Percentiles rank a stretch among this genome's conserved stretches.
Evolutionary conservation across 2,113 vertebrate species (phyloP).

Genomic region (Rhombomys opimus): DNA sequence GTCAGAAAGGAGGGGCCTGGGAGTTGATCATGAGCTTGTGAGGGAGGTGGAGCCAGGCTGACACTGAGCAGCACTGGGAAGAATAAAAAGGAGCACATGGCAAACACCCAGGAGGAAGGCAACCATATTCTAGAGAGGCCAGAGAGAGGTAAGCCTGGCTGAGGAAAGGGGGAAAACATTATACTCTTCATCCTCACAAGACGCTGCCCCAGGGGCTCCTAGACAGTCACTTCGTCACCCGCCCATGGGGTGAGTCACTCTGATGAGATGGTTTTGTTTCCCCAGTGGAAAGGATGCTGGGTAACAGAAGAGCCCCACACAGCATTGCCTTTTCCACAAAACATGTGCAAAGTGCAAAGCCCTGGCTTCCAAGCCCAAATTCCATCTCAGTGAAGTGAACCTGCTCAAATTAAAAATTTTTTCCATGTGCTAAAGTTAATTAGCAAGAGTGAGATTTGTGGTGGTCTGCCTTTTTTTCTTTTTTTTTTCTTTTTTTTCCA

Average conservation of each 20-base stretch:
- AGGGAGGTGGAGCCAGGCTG: neutral
- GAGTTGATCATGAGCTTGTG: neutral
- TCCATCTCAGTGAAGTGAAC: slow-evolving; percentile 43
- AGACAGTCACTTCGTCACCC: neutral
- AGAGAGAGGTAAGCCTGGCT: neutral
- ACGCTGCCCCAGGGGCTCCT: neutral
- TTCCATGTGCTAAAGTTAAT: slow-evolving; percentile 40
- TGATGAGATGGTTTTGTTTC: neutral
- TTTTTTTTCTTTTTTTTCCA: neutral
- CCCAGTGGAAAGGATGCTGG: neutral
- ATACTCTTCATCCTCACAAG: neutral
- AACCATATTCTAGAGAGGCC: neutral
- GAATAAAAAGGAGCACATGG: neutral
- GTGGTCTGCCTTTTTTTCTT: neutral
- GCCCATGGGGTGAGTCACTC: slow-evolving; percentile 8
- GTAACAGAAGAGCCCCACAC: neutral
- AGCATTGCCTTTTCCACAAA: slow-evolving; percentile 38
- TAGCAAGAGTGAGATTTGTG: slow-evolving; percentile 3
- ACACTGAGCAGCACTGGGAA: neutral
- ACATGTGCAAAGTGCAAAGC: slow-evolving; percentile 32
- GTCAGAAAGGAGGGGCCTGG: neutral
- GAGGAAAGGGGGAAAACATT: neutral
- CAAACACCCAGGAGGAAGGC: neutral
- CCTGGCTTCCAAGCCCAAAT: slow-evolving; percentile 60
- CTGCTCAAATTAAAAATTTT: slow-evolving; percentile 41